Evolutionary conservation across 2,888 invertebrate species (phyloP).

Genomic region (Unio pictorum): DNA sequence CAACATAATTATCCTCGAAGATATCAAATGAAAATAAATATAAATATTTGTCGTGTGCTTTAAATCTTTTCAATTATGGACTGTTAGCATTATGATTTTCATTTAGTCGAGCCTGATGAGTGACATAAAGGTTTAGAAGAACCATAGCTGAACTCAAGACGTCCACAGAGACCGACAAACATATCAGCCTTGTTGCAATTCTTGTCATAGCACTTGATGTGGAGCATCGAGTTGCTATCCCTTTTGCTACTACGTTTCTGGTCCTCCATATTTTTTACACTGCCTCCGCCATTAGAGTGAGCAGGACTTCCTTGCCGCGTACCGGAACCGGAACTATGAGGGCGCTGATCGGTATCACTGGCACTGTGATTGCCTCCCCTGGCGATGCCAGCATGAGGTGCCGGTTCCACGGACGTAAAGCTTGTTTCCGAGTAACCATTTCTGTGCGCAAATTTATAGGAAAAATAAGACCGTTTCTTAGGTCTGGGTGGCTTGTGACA

Average conservation of each 20-base stretch:
- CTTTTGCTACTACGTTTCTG: slow-evolving; percentile 19
- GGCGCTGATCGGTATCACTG: slow-evolving; percentile 7
- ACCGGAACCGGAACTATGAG: slow-evolving; percentile 10
- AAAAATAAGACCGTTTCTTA: slow-evolving; percentile 34
- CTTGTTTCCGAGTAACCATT: slow-evolving; percentile 52
- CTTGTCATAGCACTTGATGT: slow-evolving; percentile 25
- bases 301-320: slow-evolving; percentile 14
- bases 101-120: no score
- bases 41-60: no score
- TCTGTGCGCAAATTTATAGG: slow-evolving; percentile 47
- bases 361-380: slow-evolving; percentile 4
- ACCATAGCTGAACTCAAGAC: not conserved
- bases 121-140: no score
- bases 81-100: no score
- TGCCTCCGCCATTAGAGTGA: slow-evolving; percentile 21
- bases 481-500: slow-evolving; percentile 22
- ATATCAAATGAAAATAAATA: no score
- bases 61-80: no score
- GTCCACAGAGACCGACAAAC: slow-evolving; percentile 14
- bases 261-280: slow-evolving; percentile 26
- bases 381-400: slow-evolving; percentile 22
- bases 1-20: no score
- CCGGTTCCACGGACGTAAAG: slow-evolving; percentile 43
- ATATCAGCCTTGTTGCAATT: slow-evolving; percentile 20
- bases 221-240: slow-evolving; percentile 18